Percentiles rank a stretch among this genome's conserved stretches.
These are phyloP conservation scores for Halictus quadricinctus DNA, from an alignment of 2,888 invertebrate species.

Conservation along the genomic window DNA sequence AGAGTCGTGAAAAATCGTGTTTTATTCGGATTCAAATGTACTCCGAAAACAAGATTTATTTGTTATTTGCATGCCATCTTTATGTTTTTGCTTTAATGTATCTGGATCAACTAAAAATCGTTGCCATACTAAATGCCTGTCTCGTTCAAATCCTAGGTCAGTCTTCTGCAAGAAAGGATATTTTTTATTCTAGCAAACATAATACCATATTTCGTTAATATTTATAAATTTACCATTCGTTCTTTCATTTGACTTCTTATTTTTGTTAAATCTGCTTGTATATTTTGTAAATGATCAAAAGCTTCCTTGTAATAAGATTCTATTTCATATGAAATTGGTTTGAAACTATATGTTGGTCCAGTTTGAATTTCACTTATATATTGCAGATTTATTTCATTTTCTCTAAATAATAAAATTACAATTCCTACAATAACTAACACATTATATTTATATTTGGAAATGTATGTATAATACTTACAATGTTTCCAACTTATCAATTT, in stretches of 20 bases:
- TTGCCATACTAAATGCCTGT: constrained; percentile 78
- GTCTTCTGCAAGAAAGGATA: constrained; percentile 69
- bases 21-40: constrained; percentile 21
- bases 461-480: constrained; percentile 62
- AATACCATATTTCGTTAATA: constrained; percentile 2
- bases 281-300: constrained; percentile 61
- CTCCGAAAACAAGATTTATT: constrained; percentile 54
- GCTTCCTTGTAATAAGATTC: constrained; percentile 65
- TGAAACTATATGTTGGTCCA: constrained; percentile 73
- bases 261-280: constrained; percentile 68
- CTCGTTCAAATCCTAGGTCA: constrained; percentile 69
- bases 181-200: constrained; percentile 2
- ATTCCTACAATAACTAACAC: constrained; percentile 10
- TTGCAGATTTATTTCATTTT: constrained; percentile 63
- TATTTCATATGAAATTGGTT: constrained; percentile 67
- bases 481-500: constrained; percentile 49
- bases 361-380: constrained; percentile 70
- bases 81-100: constrained; percentile 39
- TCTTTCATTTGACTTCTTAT: constrained; percentile 76
- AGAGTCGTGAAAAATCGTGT: not conserved
- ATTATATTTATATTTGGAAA: not conserved
- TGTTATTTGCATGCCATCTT: constrained; percentile 34
- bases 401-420: constrained; percentile 63
- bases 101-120: constrained; percentile 77
- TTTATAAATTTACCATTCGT: constrained; percentile 68